Conservation (phyloP, 2,888 invertebrate genomes). For the Trichopria drosophilae region DNA sequence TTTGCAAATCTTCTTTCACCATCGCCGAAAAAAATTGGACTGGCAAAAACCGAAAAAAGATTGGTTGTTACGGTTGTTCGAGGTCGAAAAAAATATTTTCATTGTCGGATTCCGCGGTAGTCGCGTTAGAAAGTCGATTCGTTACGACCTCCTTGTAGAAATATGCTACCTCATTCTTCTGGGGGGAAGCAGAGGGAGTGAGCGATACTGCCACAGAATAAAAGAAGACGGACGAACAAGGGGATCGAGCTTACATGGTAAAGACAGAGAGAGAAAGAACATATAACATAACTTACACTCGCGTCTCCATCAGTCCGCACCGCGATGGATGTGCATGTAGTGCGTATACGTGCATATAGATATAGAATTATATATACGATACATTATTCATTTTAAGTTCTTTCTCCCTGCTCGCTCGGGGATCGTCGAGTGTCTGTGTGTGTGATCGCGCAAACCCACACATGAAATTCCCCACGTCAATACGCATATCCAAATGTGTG, state of each 20-base stretch:
- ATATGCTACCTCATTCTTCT: constrained; percentile 54
- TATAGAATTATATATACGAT: constrained; percentile 59
- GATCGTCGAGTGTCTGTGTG: too few species aligned
- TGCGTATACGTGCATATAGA: constrained; percentile 39
- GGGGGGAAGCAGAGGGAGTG: constrained; percentile 20
- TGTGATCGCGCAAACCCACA: too few species aligned
- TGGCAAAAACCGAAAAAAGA: too few species aligned
- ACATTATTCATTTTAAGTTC: constrained; percentile 59
- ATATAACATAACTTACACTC: constrained; percentile 28
- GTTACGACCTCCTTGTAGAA: constrained; percentile 53
- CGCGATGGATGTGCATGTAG: constrained; percentile 24
- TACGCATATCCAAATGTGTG: constrained; percentile 12
- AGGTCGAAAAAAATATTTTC: too few species aligned
- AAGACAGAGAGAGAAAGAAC: constrained; percentile 26
- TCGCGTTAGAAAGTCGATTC: constrained; percentile 53
- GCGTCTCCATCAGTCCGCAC: constrained; percentile 16
- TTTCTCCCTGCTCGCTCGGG: constrained; percentile 54
- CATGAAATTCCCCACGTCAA: too few species aligned
- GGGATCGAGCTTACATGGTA: constrained; percentile 26
- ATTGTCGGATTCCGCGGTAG: constrained; percentile 32
- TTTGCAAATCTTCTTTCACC: too few species aligned
- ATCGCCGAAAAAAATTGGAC: too few species aligned
- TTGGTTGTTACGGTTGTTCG: too few species aligned
- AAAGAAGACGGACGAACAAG: constrained; percentile 32
- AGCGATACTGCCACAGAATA: constrained; percentile 23